phyloP scores from a whole-genome alignment of 2,888 invertebrate genomes.

The Eilema caniola region DNA sequence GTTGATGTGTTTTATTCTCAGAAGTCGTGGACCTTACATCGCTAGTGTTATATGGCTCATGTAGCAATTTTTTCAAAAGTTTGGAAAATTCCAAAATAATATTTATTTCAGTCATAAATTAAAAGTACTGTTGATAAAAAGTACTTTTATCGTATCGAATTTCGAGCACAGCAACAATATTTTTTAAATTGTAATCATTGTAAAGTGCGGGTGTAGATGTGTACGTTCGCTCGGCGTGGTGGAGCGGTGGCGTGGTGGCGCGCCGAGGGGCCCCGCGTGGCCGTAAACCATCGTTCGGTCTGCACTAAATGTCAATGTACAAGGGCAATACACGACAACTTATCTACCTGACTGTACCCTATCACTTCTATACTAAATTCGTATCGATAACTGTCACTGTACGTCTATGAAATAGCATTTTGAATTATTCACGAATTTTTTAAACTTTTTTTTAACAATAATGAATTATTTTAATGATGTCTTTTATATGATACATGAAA shows the following conservation, averaged over 20 bases:
- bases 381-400: constrained; percentile 22
- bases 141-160: constrained; percentile 24
- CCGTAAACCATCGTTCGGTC: constrained; percentile 72
- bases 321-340: constrained; percentile 48
- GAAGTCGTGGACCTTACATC: background rate
- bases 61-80: too few relatives aligned
- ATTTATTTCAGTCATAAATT: background rate
- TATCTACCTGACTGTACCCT: constrained; percentile 35
- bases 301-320: constrained; percentile 78
- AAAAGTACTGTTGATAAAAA: constrained; percentile 16
- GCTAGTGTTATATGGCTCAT: too few relatives aligned
- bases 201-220: constrained; percentile 40
- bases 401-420: background rate
- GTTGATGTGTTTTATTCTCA: too few relatives aligned
- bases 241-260: constrained; percentile 27
- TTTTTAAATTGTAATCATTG: constrained; percentile 54
- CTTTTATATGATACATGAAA: background rate
- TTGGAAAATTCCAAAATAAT: background rate
- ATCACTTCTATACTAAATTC: constrained; percentile 31
- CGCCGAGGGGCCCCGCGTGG: constrained; percentile 24
- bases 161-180: constrained; percentile 35
- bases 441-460: too few relatives aligned
- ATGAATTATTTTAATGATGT: too few relatives aligned
- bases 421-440: background rate
- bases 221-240: constrained; percentile 38